Conservation (phyloP, 2,888 invertebrate genomes). For the Drosophila leonis region DNA sequence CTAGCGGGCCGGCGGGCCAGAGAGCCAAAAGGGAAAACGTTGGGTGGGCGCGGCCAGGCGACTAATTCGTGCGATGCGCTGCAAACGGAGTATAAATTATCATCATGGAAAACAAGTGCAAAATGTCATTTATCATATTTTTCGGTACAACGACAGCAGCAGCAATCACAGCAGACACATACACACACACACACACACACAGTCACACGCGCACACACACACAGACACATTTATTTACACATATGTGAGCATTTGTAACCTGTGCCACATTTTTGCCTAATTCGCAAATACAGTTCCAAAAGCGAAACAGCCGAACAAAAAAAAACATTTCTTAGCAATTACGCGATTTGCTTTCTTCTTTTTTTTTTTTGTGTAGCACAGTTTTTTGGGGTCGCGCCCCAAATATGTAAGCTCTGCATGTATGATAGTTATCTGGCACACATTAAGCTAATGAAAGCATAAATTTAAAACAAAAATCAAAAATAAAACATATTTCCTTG, state of each 20-base stretch:
- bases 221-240: constrained; percentile 7
- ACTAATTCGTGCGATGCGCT: constrained; percentile 74
- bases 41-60: constrained; percentile 24
- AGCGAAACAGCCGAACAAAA: constrained; percentile 17
- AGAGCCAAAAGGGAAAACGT: background rate
- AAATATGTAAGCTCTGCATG: constrained; percentile 14
- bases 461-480: constrained; percentile 11
- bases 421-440: constrained; percentile 60
- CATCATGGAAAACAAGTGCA: constrained; percentile 81
- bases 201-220: constrained; percentile 5
- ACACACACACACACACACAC: constrained; percentile 9
- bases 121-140: constrained; percentile 81
- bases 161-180: constrained; percentile 51
- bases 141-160: constrained; percentile 58
- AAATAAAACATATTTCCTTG: constrained; percentile 33
- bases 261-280: constrained; percentile 37
- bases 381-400: constrained; percentile 30
- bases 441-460: constrained; percentile 62
- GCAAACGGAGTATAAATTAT: constrained; percentile 77
- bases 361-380: constrained; percentile 25
- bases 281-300: constrained; percentile 37
- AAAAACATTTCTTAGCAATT: constrained; percentile 55
- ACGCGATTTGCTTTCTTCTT: constrained; percentile 38
- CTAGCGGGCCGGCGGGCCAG: background rate
- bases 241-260: constrained; percentile 16